Base-by-base conservation (phyloP, 1,140 invertebrate genomes). In the Leguminivora glycinivorella region DNA sequence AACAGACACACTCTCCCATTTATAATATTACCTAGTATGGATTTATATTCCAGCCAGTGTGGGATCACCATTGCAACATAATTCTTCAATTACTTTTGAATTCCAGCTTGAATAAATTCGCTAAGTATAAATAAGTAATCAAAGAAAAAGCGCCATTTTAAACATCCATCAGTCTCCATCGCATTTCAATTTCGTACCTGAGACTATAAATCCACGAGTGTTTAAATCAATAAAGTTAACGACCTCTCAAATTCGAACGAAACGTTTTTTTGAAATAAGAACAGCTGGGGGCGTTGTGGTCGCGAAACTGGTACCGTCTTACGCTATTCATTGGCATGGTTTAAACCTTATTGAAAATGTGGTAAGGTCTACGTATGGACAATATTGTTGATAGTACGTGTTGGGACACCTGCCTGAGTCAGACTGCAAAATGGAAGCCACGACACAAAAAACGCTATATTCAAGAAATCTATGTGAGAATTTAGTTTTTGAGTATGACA, bases 181-280 rank as follows among this genome's bases (percentile, higher is more conserved):
- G 43, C n/a, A 52, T 52, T 52, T 52, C 47, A 52, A 22, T 52
- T 47, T 52, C 19, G 17, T 52, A 52, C 47, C 47, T 22, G 19
- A 31, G 22, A 63, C 58, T 5, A 63, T 29, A 63, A 63, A 29
- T 63, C 26, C 25, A 17, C 25, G 26, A 6, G 5, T 29, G 58
- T 22, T 63, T 63, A 63, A 63, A 63, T 63, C n/a, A 63, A 63
- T 63, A 63, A 63, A 29, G 58, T 63, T 63, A 63, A 63, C 58
- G 58, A 63, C 58, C 58, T 63, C 26, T 63, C 58, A 26, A 63
- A 63, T 63, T 34, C 17, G 17, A 63, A 22, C 58, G 58, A 29
- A 63, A 63, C 58, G n/a, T 26, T 63, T 63, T 63, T 63, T 63
- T 63, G 58, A 63, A 63, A 31, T 63, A 63, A 63, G 58, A 63